Evolutionary conservation across 2,888 invertebrate species (phyloP), one percentile per base, ranked within the genome.

Genomic region (Rhingia rostrata): DNA sequence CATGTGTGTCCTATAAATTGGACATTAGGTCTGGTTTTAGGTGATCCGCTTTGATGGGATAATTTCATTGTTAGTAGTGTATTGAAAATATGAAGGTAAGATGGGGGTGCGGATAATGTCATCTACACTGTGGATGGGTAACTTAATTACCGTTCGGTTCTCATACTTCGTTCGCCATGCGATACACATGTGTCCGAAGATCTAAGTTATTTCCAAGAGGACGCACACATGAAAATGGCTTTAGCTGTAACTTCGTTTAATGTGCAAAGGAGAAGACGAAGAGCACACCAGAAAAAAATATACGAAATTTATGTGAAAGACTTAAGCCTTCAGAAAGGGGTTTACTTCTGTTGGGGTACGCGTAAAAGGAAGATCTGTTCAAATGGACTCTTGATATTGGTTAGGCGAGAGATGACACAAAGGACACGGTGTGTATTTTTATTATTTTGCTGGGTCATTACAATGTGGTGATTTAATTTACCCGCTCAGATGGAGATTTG

Each of bases 11-110:
- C 51, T 56, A 77, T 77, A 69, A 77, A 77, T 61, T 78, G 35
- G 61, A 63, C 78, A 78, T 78, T 78, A 70, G 69, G 37, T 56
- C 61, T 39, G 41, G 45, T 51, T 73, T 83, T 73, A 63, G 78
- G 73, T 78, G 83, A 83, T 83, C 83, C 79, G 67, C 79, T 83
- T 83, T 83, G 73, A 83, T 73, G 83, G 83, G 83, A 83, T 83
- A 83, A 83, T 78, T 83, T 83, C 79, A 83, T 83, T 83, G 79
- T 79, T 58, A 69, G 72, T 66, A 41, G 69, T 73, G 67, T 78
- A 72, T 83, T 74, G 83, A 78, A 83, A 83, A 83, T 78, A 83
- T 83, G 82, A 83, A 78, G 82, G 78, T 78, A 77, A 73, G 61
- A 72, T 12, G 49, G 43, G 43, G 49, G 47, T 51, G 47, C 37